Percentiles rank a stretch among this genome's conserved stretches.
These are phyloP conservation scores for Brachyhypopomus gauderio DNA, from an alignment of 2,113 vertebrate species.

Conservation along the genomic window DNA sequence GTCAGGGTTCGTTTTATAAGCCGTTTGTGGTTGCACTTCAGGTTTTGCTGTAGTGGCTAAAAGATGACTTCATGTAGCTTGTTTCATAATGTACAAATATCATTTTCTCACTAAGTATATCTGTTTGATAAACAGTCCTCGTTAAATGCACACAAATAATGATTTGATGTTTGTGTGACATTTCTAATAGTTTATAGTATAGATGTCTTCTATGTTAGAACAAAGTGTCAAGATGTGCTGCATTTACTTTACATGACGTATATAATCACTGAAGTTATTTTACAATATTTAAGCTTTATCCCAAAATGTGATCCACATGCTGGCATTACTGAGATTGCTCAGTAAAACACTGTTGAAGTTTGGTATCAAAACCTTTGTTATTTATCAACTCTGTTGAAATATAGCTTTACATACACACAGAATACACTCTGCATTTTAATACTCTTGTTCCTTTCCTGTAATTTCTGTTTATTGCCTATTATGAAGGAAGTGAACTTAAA, in stretches of 20 bases:
- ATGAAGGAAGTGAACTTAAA: conserved; percentile 42
- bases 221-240: neutral
- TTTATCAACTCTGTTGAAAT: conserved; percentile 4
- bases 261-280: conserved; percentile 66
- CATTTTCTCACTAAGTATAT: neutral
- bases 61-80: neutral
- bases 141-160: no score
- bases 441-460: neutral
- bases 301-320: conserved; percentile 74
- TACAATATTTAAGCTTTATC: conserved; percentile 58
- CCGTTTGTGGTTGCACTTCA: conserved; percentile 17
- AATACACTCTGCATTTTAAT: neutral
- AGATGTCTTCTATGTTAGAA: no score
- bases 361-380: neutral
- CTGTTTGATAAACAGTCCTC: no score
- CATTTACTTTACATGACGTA: conserved; percentile 40
- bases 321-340: conserved; percentile 26
- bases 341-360: conserved; percentile 16
- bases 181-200: conserved; percentile 13
- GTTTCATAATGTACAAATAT: conserved; percentile 2
- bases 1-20: neutral
- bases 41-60: conserved; percentile 18
- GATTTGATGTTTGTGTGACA: no score
- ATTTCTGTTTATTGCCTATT: neutral
- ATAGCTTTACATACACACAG: neutral